phyloP scores from a whole-genome alignment of 2,113 vertebrate species.

The Hiodon tergisus region DNA sequence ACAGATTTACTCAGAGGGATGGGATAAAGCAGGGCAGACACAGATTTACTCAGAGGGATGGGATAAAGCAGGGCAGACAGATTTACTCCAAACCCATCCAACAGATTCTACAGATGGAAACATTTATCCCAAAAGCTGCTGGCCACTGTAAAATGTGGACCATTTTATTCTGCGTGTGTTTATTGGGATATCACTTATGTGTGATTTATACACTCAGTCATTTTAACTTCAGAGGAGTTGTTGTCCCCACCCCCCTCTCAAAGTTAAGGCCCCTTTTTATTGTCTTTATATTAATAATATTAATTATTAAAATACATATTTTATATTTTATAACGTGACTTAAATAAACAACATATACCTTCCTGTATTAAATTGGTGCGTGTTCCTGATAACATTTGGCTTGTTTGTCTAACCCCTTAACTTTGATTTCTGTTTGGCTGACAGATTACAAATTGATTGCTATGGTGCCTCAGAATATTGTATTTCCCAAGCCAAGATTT shows the following conservation, averaged over 20 bases:
- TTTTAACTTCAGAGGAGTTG: background rate
- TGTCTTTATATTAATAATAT: background rate
- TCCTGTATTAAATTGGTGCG: too few relatives aligned
- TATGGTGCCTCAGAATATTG: too few relatives aligned
- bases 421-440: too few relatives aligned
- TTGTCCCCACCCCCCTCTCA: background rate
- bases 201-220: background rate
- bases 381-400: too few relatives aligned
- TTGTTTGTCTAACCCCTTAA: too few relatives aligned
- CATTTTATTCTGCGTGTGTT: conserved; percentile 6
- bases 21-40: too few relatives aligned
- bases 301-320: too few relatives aligned
- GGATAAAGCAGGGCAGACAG: conserved; percentile 1
- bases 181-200: background rate
- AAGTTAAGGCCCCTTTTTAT: background rate
- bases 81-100: background rate
- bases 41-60: background rate
- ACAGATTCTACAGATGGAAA: conserved; percentile 13
- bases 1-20: too few relatives aligned
- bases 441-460: too few relatives aligned
- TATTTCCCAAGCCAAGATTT: too few relatives aligned
- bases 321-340: too few relatives aligned
- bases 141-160: conserved; percentile 19
- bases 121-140: conserved; percentile 13
- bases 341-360: too few relatives aligned